Evolutionary conservation across 1,140 invertebrate genomes (phyloP).

Genomic region (Zaprionus vittiger): DNA sequence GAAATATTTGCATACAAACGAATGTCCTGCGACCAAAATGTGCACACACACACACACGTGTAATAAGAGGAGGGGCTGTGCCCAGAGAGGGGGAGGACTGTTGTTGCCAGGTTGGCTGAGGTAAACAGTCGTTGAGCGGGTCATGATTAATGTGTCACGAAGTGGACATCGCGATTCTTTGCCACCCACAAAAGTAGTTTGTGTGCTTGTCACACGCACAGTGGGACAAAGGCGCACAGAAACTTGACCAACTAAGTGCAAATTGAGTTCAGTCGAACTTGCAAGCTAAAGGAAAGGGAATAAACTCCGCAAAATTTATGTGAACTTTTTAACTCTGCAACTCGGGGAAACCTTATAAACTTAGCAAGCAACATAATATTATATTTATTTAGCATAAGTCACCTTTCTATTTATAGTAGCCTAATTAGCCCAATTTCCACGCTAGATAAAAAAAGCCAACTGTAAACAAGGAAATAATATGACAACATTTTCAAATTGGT

Average conservation of each 20-base stretch:
- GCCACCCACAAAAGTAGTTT: constrained; percentile 22
- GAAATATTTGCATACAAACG: constrained; percentile 72
- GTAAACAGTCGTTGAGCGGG: constrained; percentile 78
- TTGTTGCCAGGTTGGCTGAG: constrained; percentile 33
- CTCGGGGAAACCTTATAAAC: not conserved
- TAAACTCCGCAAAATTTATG: not conserved
- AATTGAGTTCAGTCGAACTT: not conserved
- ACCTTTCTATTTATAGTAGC: no score
- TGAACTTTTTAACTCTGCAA: no score
- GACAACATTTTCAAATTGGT: not conserved
- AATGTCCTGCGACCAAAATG: constrained; percentile 62
- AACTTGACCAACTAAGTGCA: not conserved
- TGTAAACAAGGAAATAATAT: not conserved
- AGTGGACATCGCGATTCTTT: constrained; percentile 58
- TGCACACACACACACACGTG: not conserved
- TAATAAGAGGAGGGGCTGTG: not conserved
- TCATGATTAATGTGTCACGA: constrained; percentile 82
- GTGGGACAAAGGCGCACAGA: constrained; percentile 26
- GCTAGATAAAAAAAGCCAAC: not conserved
- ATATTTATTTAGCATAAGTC: not conserved
- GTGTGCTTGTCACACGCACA: constrained; percentile 43
- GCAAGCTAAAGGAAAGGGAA: not conserved
- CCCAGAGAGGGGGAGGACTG: not conserved
- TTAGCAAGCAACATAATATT: not conserved
- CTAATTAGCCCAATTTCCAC: not conserved